Evolutionary conservation across 2,113 vertebrate species (phyloP), one percentile per base, ranked within the genome.

Genomic region (Crocuta crocuta): DNA sequence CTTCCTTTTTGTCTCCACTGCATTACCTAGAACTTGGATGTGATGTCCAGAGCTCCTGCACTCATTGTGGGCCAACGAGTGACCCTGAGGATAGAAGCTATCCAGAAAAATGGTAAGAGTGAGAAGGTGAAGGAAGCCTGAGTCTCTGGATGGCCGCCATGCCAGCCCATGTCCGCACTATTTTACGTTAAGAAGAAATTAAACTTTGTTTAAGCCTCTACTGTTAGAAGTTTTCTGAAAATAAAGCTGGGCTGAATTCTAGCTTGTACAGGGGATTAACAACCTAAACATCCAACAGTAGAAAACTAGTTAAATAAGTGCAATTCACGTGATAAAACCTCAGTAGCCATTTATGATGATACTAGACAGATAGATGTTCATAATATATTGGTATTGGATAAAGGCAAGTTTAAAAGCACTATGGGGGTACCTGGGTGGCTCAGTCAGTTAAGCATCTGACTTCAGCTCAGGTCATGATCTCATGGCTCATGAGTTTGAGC

Each of bases 241-340:
- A 90, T 89, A 91, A 94, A 96, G 9, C 23, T 76, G 83, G 96
- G 78, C 28, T 21, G 66, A 84, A 79, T 43, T 87, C 39, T 90
- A 92, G 55, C 33, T 84, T 48, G 21, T 31, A 28, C 16, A 23
- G 78, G 10, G 0, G 13, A 23, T 76, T 93, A 65, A 12, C n/a
- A 91, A 96, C 8, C 55, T 70, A 24, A 26, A 87, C 87, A 26
- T 63, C 61, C 13, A 94, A 71, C 1, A 74, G 45, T 55, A n/a
- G 39, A 95, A 80, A 82, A 78, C 55, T 76, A 93, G 33, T 65
- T 74, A 53, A 74, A 28, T 58, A 17, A 70, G 19, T 80, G 58
- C 23, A 91, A 95, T 68, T 39, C 5, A 91, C 12, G 15, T 43
- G 12, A 43, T 43, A 43, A 92, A 84, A 89, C 21, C 4, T 80